Evolutionary conservation across 1,140 invertebrate species (phyloP).

Genomic region (Pantala flavescens): DNA sequence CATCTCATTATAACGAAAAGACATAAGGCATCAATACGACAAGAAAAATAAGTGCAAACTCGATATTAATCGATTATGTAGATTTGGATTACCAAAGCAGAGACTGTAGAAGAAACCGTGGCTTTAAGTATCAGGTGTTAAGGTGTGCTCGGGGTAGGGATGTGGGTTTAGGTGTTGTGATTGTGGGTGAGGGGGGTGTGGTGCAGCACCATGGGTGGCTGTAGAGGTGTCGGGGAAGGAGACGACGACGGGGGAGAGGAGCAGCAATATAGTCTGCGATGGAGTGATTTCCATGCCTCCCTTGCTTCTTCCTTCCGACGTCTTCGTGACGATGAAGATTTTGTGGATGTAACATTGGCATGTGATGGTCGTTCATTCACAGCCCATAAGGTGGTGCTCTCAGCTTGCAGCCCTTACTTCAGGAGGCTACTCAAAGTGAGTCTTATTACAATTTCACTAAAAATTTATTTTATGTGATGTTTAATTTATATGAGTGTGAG

Average conservation of each 20-base stretch:
- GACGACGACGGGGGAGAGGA: constrained; percentile 33
- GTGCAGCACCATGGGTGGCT: not conserved
- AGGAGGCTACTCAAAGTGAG: constrained; percentile 66
- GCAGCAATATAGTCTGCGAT: constrained; percentile 84
- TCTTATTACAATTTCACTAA: too few relatives aligned
- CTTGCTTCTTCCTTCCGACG: constrained; percentile 78
- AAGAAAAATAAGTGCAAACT: not conserved
- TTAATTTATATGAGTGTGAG: too few relatives aligned
- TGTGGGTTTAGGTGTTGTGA: constrained; percentile 17
- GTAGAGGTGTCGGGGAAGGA: not conserved
- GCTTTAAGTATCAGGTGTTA: not conserved
- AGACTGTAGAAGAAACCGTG: not conserved
- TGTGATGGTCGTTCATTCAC: constrained; percentile 80
- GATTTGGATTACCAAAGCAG: not conserved
- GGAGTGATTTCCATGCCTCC: constrained; percentile 87
- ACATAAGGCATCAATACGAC: not conserved
- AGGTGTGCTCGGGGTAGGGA: constrained; percentile 14
- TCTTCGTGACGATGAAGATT: constrained; percentile 73
- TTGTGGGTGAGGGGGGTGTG: constrained; percentile 9
- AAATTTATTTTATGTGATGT: too few relatives aligned
- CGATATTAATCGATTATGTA: not conserved
- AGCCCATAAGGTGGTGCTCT: constrained; percentile 83
- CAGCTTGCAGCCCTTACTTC: constrained; percentile 87
- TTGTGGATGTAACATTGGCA: constrained; percentile 84
- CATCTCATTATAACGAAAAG: not conserved